These are phyloP conservation scores for Andrena haemorrhoa DNA, from an alignment of 2,888 invertebrate genomes.

Conservation along the genomic window DNA sequence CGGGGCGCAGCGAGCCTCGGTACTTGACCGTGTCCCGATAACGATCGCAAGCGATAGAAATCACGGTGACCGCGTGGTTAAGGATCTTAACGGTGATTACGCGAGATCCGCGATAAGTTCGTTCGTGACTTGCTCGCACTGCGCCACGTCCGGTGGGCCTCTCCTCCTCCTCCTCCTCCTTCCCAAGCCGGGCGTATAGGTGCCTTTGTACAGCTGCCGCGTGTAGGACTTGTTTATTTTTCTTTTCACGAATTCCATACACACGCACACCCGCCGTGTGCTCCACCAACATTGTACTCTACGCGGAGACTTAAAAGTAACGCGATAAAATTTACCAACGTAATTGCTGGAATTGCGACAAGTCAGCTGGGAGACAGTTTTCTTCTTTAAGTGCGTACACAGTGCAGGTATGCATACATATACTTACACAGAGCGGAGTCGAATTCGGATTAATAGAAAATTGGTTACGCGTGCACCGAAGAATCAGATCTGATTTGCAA, in stretches of 20 bases:
- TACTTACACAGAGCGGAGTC: too few relatives aligned
- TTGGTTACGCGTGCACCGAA: too few relatives aligned
- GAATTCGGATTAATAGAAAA: too few relatives aligned
- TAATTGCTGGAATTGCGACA: too few relatives aligned
- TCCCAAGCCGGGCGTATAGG: constrained; percentile 18
- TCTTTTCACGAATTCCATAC: constrained; percentile 42
- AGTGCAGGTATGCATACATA: too few relatives aligned
- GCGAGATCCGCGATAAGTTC: constrained; percentile 69
- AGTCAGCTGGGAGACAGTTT: too few relatives aligned
- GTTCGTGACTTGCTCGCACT: constrained; percentile 60
- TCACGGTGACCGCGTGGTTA: constrained; percentile 69
- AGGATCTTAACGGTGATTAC: constrained; percentile 68
- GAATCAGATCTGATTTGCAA: too few relatives aligned
- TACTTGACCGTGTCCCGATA: constrained; percentile 71
- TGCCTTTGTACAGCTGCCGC: constrained; percentile 49
- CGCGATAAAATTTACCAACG: too few relatives aligned
- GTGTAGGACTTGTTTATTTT: constrained; percentile 42
- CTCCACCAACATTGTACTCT: too few relatives aligned
- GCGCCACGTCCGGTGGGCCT: constrained; percentile 21
- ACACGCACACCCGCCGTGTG: neutral
- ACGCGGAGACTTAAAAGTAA: too few relatives aligned
- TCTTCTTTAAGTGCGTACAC: too few relatives aligned
- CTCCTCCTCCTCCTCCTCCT: constrained; percentile 9
- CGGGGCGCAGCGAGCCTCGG: constrained; percentile 22
- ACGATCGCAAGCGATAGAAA: constrained; percentile 71